phyloP scores from a whole-genome alignment of 2,113 vertebrate species.

The Peromyscus maniculatus region DNA sequence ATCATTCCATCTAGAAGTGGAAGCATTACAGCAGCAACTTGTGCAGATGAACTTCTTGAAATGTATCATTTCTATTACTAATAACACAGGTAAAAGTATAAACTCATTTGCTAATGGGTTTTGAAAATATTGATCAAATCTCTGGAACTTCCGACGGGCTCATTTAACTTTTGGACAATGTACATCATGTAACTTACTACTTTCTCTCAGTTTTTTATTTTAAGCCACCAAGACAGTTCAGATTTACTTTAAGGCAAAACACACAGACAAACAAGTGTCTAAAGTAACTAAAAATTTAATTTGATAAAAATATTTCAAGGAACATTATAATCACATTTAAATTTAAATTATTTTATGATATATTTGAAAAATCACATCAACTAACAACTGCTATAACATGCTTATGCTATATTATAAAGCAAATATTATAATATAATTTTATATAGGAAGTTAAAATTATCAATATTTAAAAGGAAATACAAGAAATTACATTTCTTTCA shows the following conservation, averaged over 20 bases:
- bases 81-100: not conserved
- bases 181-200: not conserved
- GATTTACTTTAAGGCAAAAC: not conserved
- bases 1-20: not conserved
- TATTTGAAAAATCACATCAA: not conserved
- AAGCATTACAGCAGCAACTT: not conserved
- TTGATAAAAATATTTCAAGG: not conserved
- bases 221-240: not conserved
- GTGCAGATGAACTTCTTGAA: not conserved
- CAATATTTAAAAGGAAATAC: not conserved
- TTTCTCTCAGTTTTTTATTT: not conserved
- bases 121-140: not conserved
- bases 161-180: not conserved
- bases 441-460: not conserved
- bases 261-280: not conserved
- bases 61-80: not conserved
- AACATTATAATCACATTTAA: not conserved
- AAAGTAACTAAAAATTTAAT: not conserved
- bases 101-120: not conserved
- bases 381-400: not conserved
- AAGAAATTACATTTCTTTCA: not conserved
- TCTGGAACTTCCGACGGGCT: not conserved
- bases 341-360: not conserved
- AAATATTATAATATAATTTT: not conserved
- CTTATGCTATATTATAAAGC: not conserved